Conservation (phyloP, 2,888 invertebrate genomes). For the Hedychridium roseum region DNA sequence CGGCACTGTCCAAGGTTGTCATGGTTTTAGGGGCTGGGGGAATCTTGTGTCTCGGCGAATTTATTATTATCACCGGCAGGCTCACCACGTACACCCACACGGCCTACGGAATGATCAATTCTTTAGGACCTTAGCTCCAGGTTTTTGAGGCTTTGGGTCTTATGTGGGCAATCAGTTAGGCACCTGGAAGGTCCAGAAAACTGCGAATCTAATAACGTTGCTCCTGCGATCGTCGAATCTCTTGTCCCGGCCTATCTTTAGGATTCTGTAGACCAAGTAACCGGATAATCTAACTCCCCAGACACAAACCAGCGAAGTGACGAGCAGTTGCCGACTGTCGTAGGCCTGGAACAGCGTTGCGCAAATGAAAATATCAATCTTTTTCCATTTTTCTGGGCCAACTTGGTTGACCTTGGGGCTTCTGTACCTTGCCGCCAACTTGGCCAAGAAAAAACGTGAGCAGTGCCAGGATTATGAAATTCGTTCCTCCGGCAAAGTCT, state of each 20-base stretch:
- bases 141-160: too few species aligned
- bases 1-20: conserved; percentile 87
- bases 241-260: conserved; percentile 90
- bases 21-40: conserved; percentile 82
- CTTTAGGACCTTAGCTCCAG: too few species aligned
- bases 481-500: conserved; percentile 92
- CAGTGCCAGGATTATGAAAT: conserved; percentile 88
- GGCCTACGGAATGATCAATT: conserved; percentile 69
- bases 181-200: conserved; percentile 92
- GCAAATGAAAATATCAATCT: too few species aligned
- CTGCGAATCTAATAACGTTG: conserved; percentile 87
- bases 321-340: conserved; percentile 89
- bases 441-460: conserved; percentile 88
- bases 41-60: conserved; percentile 82
- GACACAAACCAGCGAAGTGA: conserved; percentile 84
- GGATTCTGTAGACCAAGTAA: conserved; percentile 88
- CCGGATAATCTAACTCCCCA: conserved; percentile 89
- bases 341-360: too few species aligned
- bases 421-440: conserved; percentile 73
- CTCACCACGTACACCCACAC: conserved; percentile 93
- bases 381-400: too few species aligned
- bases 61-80: conserved; percentile 89
- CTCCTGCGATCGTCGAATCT: conserved; percentile 89
- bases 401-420: too few species aligned
- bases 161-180: too few species aligned